These are phyloP conservation scores for Bolinopsis microptera DNA, from an alignment of 37 sponge, comb jelly and placozoan genomes.

Conservation along the genomic window DNA sequence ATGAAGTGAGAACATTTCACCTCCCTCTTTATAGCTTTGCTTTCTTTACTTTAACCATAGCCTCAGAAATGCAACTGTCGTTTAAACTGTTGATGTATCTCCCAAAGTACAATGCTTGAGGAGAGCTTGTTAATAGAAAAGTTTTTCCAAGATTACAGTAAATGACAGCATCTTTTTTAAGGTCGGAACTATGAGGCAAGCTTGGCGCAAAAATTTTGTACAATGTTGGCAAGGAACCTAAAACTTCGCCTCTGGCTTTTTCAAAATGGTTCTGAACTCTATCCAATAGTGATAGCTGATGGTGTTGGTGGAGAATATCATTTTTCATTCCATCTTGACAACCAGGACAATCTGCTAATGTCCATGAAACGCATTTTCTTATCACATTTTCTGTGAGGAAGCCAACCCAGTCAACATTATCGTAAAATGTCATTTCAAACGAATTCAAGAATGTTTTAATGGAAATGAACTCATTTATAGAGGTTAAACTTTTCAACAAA, in stretches of 20 bases:
- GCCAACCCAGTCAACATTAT: neutral
- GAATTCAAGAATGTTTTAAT: no score
- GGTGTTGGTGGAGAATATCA: neutral
- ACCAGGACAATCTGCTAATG: neutral
- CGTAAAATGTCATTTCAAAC: neutral
- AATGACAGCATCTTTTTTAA: neutral
- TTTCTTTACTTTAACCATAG: neutral
- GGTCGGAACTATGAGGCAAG: neutral
- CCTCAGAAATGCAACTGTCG: neutral
- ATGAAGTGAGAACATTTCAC: neutral
- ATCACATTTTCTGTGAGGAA: neutral
- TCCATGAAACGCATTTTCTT: neutral
- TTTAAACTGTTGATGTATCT: neutral
- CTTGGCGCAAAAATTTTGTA: neutral
- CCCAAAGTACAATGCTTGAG: neutral
- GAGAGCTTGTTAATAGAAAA: neutral
- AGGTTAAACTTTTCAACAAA: neutral
- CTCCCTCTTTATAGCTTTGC: neutral
- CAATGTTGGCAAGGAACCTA: neutral
- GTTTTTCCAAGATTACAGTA: neutral
- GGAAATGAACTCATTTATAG: neutral
- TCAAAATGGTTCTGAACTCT: neutral
- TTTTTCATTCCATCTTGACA: neutral
- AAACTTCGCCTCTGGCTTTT: neutral
- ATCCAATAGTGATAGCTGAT: neutral